A percentile compares a stretch with the other conserved stretches of the same genome.
Conservation (phyloP, 2,113 vertebrate genomes). For the Thamnophis sirtalis region DNA sequence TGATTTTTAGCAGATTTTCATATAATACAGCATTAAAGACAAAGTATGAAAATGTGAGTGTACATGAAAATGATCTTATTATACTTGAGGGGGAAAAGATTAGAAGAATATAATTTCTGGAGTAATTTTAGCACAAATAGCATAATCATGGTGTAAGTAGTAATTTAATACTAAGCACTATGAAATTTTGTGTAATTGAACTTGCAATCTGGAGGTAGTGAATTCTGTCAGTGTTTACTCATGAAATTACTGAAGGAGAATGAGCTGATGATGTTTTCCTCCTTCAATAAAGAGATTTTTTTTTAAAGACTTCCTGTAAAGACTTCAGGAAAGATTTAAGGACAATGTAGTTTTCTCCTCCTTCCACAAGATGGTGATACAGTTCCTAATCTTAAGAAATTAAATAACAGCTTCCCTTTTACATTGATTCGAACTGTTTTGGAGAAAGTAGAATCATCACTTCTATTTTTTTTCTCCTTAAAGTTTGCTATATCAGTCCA, state of each 20-base stretch:
- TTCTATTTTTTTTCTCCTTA: background rate
- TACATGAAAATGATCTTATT: background rate
- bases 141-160: background rate
- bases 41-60: background rate
- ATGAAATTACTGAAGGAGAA: background rate
- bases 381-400: slow-evolving; percentile 3
- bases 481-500: background rate
- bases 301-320: background rate
- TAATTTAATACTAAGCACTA: background rate
- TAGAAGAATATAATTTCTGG: background rate
- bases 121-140: background rate
- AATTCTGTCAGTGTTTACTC: background rate
- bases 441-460: background rate
- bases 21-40: background rate
- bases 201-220: background rate
- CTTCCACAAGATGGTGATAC: slow-evolving; percentile 61
- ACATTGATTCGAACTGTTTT: background rate
- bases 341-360: fast-evolving
- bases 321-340: background rate
- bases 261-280: background rate
- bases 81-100: background rate
- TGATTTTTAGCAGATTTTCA: background rate
- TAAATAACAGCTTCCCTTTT: background rate
- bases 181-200: background rate
- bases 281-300: background rate